Evolutionary conservation across 1,140 invertebrate genomes (phyloP), one percentile per base, ranked within the genome.

Genomic region (Nasonia vitripennis): DNA sequence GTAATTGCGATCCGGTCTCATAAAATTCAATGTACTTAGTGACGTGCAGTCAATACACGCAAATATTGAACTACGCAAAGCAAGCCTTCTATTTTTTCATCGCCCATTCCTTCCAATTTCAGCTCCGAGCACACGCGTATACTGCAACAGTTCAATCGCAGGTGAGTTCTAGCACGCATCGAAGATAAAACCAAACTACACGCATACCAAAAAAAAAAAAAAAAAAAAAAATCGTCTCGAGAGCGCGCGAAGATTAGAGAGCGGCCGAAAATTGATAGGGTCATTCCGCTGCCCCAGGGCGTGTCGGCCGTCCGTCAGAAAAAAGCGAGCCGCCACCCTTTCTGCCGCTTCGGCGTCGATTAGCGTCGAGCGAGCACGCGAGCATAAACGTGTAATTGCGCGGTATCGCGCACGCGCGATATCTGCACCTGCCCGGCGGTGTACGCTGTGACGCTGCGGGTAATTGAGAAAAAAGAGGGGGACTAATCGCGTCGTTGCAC

Each of bases 21-120:
- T 91, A 87, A 45, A 45, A 91, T 91, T 92, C 90, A 91, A 90
- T 93, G 92, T 93, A 93, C 92, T 93, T 93, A 93, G 93, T 91
- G 89, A 90, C 88, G n/a, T n/a, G 89, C 89, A 91, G 90, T 93
- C 91, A 92, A 92, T 92, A 93, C 89, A 92, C 87, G 86, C 89
- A 90, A 89, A 90, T 92, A 93, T 92, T 91, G 91, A 91, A 90
- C 89, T 89, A 90, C 90, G 62, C 62, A 86, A 45, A 45, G 34
- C 20, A 14, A 83, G 27, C 67, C 9, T 23, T 11, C n/a, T 78
- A 23, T 77, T 83, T 68, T 77, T 27, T 27, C 31, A 75, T 81
- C 55, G 75, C 48, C 48, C 4, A 4, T 45, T 45, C 41, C 7
- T 45, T 45, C 9, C 6, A 27, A 27, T 27, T 27, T 2, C 27